Evolutionary conservation across 1,140 invertebrate species (phyloP), one percentile per base, ranked within the genome.

Genomic region (Agrilus planipennis): DNA sequence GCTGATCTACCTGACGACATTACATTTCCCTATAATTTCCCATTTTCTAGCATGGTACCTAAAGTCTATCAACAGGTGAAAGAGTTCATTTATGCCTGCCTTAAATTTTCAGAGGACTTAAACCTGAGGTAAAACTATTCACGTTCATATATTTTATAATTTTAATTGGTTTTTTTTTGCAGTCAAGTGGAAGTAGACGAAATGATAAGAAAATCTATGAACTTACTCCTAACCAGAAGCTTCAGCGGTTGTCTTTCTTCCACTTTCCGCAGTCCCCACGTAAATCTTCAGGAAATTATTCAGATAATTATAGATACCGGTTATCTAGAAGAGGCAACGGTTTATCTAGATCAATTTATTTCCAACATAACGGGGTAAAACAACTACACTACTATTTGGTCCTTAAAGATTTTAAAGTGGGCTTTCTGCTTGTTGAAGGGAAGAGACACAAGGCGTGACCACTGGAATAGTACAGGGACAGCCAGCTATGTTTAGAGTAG

Each of bases 241-340:
- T 83, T 99, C 45, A 89, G 88, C 51, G 89, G 88, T 4, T 97
- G 92, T 57, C 68, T 98, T 2, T 90, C 89, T 0, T 84, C 83
- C 2, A 70, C 93, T 7, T 95, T 96, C 62, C 77, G 86, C 19
- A 82, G 85, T 56, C 89, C 89, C 2, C 82, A 80, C 22, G 70
- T 96, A 27, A 89, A 87, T 22, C 71, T 99, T 3, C 72, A 90
- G 53, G 89, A 95, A 74, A 76, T 70, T 2, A 85, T 86, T 42
- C 90, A 97, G 73, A 96, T 98, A 42, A 94, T 95, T 17, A 89
- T 98, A 34, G 97, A 99, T 62, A 98, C 93, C 2, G 87, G 93
- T 49, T 95, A 97, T 65, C 67, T 99, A 30, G 94, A 99, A 63
- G 81, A 88, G 50, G 90, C 93, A 0, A 94, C 91, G 18, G 76